Evolutionary conservation across 2,888 invertebrate species (phyloP), one percentile per base, ranked within the genome.

Genomic region (Synanthedon vespiformis): DNA sequence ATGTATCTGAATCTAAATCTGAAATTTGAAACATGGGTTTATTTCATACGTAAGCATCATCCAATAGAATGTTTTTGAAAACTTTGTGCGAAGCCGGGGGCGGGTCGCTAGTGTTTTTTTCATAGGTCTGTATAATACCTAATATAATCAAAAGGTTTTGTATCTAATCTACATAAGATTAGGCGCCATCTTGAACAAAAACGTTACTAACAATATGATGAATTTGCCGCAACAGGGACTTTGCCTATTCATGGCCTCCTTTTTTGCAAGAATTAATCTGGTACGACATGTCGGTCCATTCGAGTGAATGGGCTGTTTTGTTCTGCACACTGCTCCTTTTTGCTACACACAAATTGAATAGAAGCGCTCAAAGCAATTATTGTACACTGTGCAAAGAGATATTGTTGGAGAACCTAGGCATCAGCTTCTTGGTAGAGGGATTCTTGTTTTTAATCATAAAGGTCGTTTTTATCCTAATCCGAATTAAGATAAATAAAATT

Each of bases 211-310:
- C 52, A 18, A 52, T 51, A 41, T 52, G 54, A 54, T 54, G 51
- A 52, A 54, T 54, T 54, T 52, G 51, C n/a, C 14, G 18, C 13
- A 14, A 50, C 13, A 27, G 47, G 51, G 48, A 6, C 44, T 41
- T 14, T 49, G 52, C 11, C 40, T 50, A 53, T 51, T 41, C 53
- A 53, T 48, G 41, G 50, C 40, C 13, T 13, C 27, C 44, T 44
- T 53, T 53, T 53, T 53, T 49, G 41, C 53, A 41, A 6, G 18
- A 53, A 53, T 53, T 51, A 53, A 51, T 53, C 51, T 51, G n/a
- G 11, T 51, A 51, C 4, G 51, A 41, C 51, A 40, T 51, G 41
- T 51, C 16, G 22, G 44, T 13, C 44, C 5, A 13, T 14, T 12
- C 2, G 44, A 12, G 44, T 44, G 44, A 44, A 44, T 44, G 44